Conservation (phyloP, 2,888 invertebrate species). For the Dryococelus australis region DNA sequence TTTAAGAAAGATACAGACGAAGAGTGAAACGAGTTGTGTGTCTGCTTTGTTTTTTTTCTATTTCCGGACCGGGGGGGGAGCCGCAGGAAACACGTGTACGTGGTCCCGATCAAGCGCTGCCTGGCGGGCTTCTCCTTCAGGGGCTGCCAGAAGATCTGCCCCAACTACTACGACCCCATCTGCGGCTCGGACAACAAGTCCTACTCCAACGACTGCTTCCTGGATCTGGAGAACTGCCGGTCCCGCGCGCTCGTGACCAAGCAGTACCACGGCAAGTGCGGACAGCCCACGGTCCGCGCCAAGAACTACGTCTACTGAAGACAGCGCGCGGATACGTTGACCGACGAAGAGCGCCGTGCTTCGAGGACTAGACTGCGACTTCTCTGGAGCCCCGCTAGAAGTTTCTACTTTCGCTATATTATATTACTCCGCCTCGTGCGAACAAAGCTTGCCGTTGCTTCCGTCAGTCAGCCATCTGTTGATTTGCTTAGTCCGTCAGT, state of each 20-base stretch:
- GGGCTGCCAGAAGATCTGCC: slow-evolving; percentile 87
- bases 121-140: slow-evolving; percentile 84
- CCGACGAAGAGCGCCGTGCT: no score
- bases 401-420: no score
- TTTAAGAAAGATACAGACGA: no score
- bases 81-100: slow-evolving; percentile 83
- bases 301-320: slow-evolving; percentile 84
- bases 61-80: no score
- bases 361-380: no score
- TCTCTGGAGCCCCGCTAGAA: no score
- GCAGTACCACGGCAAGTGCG: slow-evolving; percentile 84
- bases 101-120: slow-evolving; percentile 89
- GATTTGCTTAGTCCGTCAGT: no score
- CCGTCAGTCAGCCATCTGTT: no score
- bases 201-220: slow-evolving; percentile 91
- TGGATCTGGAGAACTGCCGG: slow-evolving; percentile 90
- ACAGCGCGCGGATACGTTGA: no score
- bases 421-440: no score
- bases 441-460: no score
- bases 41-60: slow-evolving; percentile 48
- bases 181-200: slow-evolving; percentile 93
- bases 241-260: slow-evolving; percentile 79
- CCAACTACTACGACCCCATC: slow-evolving; percentile 87
- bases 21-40: no score
- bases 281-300: slow-evolving; percentile 83